These are phyloP conservation scores for Synchiropus splendidus DNA, from an alignment of 2,113 vertebrate species.

Conservation along the genomic window DNA sequence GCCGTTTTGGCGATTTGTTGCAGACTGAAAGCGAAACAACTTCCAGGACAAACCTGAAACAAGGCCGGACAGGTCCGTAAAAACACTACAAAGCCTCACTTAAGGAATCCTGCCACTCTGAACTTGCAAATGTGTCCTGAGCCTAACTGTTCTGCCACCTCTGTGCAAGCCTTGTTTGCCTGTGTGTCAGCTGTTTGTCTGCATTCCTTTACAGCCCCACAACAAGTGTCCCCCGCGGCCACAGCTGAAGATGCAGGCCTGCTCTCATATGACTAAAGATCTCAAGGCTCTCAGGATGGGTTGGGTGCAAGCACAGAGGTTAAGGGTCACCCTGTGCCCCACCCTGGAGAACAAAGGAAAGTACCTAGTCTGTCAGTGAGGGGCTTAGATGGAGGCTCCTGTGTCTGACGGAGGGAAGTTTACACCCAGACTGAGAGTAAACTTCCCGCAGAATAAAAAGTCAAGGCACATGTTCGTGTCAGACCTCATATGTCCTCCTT, in stretches of 20 bases:
- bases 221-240: background rate
- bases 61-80: no score
- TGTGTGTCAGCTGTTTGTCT: background rate
- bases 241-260: constrained; percentile 5
- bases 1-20: no score
- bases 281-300: constrained; percentile 27
- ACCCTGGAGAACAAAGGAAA: constrained; percentile 45
- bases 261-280: constrained; percentile 32
- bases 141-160: no score
- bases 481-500: constrained; percentile 15
- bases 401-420: background rate
- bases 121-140: no score
- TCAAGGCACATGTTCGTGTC: constrained; percentile 7
- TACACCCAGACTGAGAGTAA: constrained; percentile 1
- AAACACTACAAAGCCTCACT: no score
- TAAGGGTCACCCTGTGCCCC: constrained; percentile 36
- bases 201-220: constrained; percentile 13
- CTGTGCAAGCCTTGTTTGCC: background rate
- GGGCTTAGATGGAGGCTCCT: constrained; percentile 8
- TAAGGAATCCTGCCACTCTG: no score
- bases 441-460: constrained; percentile 2
- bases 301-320: constrained; percentile 25
- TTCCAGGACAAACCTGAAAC: no score
- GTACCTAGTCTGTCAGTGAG: constrained; percentile 25
- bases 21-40: no score